Base-by-base conservation (phyloP, 30 jellyfish, hydroid and myxozoan genomes). In the Pelagia noctiluca region DNA sequence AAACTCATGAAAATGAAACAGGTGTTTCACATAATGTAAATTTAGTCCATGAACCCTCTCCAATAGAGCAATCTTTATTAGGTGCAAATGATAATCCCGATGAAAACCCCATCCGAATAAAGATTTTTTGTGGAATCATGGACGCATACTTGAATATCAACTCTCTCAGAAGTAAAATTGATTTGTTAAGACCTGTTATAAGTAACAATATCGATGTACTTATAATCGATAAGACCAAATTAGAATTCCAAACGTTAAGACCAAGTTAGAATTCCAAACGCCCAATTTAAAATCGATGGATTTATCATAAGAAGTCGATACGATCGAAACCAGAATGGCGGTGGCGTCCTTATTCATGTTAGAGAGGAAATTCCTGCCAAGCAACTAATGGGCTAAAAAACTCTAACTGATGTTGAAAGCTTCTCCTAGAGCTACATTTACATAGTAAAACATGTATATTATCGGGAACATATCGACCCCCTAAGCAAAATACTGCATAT, bases 91-190 rank as follows among this genome's bases (percentile, higher is more conserved):
- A 75, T 75, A 26, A 29, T 50, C 54, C 50, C 36, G 52, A 74
- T 75, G 33, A 75, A 29, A 50, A 75, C 86, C 33, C 35, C 22
- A 49, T 75, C 32, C 10, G 75, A 32, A 61, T 48, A 75, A 49
- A 75, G 49, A 75, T 28, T n/a, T n/a, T n/a, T n/a, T n/a, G n/a
- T 35, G 75, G 86, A 13, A 35, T 63, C 50, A 50, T 0, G 47
- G 18, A 37, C 10, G 91, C 82, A 25, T 50, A 81, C 65, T 46
- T 81, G 71, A 81, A 81, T 31, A 81, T 81, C 47, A 81, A 81
- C 37, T 81, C 78, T 22, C 47, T 65, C 1, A 64, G 91, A 81
- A 78, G 62, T 78, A 33, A 61, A 57, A 30, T 78, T 78, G 80
- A 78, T 70, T 70, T 22, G 3, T 67, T 54, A 64, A 80, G 67